Base-by-base conservation (phyloP, 37 sponge, comb jelly and placozoan genomes). In the Amphimedon queenslandica region DNA sequence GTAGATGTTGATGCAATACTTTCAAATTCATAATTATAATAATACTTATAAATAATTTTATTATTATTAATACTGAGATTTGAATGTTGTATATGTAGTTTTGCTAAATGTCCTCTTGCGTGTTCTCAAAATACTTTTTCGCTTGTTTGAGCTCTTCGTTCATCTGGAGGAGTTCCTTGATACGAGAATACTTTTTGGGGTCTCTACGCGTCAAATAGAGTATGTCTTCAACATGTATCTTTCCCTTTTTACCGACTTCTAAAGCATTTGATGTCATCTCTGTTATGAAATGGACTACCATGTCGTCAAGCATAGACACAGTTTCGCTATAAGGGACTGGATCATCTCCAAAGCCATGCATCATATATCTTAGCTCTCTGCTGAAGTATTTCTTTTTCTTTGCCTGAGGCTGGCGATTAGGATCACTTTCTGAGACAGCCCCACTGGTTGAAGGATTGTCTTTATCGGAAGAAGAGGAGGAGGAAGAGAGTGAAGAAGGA, bases 271-370 rank as follows among this genome's bases (percentile, higher is more conserved):
- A 47, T 6, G 90, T 96, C 89, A 86, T 89, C 31, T 92, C 96
- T 6, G 79, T 75, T 24, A 96, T 73, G 73, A 88, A 96, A 16
- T 93, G 80, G 0, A 92, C 64, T 16, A 87, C 96, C 30, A 98
- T 41, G 61, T 98, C 99, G 42, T 98, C 99, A 29, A 98, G 71
- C 11, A 95, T 75, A 18, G 92, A 93, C 13, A 92, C 89, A 24
- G 96, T 91, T 42, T 98, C 96, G 11, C 77, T 69, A 55, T 98
- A 95, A 37, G 99, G 96, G 40, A 65, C 84, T 4, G 84, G 60
- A 31, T 98, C 96, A 65, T 98, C 99, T 27, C 99, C 99, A 83
- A 98, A 98, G 0, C 99, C 99, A 68, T 95, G 94, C 90, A 98
- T 96, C 96, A 98, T 98, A 60, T 70, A 88, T 70, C 82, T 83